phyloP scores from a whole-genome alignment of 2,113 vertebrate species.

The Apodemus speciosus region DNA sequence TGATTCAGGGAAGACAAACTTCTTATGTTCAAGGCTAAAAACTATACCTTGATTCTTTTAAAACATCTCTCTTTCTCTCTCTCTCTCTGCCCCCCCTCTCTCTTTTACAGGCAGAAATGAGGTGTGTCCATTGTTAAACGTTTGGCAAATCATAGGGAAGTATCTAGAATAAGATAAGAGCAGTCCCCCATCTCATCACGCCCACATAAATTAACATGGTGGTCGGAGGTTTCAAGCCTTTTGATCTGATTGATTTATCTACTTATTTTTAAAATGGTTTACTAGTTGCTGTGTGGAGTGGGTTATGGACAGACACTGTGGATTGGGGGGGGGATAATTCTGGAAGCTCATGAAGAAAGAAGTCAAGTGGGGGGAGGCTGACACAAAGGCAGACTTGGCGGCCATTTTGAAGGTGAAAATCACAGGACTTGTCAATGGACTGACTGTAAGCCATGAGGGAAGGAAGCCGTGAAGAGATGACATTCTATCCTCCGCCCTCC shows the following conservation, averaged over 20 bases:
- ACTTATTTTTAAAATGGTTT: not conserved
- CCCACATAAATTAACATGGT: slow-evolving; percentile 33
- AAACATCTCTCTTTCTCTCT: slow-evolving; percentile 29
- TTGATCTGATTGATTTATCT: not conserved
- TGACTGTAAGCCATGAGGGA: not conserved
- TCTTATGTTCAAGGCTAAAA: slow-evolving; percentile 20
- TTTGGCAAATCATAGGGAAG: slow-evolving; percentile 51
- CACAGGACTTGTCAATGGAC: not conserved
- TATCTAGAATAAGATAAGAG: slow-evolving; percentile 29
- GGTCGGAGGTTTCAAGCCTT: slow-evolving; percentile 4
- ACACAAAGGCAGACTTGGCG: not conserved
- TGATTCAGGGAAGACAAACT: slow-evolving; percentile 3
- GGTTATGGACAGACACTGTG: not conserved
- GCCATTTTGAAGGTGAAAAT: not conserved
- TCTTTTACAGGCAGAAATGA: slow-evolving; percentile 25
- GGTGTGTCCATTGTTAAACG: slow-evolving; percentile 37
- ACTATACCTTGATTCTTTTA: slow-evolving; percentile 19
- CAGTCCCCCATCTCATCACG: slow-evolving; percentile 8
- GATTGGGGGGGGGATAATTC: not conserved
- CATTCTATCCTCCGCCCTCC: not conserved
- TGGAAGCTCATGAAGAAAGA: not conserved
- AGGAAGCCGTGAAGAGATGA: not conserved
- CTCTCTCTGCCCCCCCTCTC: not conserved
- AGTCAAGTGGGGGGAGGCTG: not conserved
- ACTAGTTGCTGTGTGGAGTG: not conserved